Evolutionary conservation across 2,113 vertebrate species (phyloP), one percentile per base, ranked within the genome.

Genomic region (Craseonycteris thonglongyai): DNA sequence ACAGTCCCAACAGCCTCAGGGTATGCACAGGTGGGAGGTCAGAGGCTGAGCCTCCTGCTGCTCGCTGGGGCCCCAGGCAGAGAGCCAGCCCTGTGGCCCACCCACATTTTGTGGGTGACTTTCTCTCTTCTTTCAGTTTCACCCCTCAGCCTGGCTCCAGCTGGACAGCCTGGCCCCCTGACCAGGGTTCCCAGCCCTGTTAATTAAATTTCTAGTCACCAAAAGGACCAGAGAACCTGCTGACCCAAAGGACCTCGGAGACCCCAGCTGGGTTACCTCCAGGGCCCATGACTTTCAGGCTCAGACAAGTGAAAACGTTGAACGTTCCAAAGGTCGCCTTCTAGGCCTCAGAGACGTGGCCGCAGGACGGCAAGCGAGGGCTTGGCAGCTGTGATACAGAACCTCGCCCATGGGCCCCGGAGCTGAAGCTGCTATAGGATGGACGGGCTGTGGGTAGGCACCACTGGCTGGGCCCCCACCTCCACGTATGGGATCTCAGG

Each of bases 281-380:
- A n/a, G 58, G 49, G 22, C 18, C 30, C 3, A 0, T 26, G 35
- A 4, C 3, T 47, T 88, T 59, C 6, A 35, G 76, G 30, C 33
- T 93, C 68, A 6, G 40, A 66, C 8, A 59, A 72, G 22, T 3
- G 22, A n/a, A 54, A 47, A 18, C 40, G 42, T 16, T 6, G 35
- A 49, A 45, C 6, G 13, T 33, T 63, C 54, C 61, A 8, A 33
- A 88, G 40, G 45, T 19, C 1, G 5, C 26, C 49, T 28, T 47
- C 40, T 11, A 9, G 68, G 21, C 8, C 10, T 7, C 10, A 74
- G 58, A 28, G 13, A 33, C 18, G 58, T 21, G 74, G 21, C 40
- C 1, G 1, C 6, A 0, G 16, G 63, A 3, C n/a, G 26, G 8
- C 14, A 0, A 35, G 47, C n/a, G n/a, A 19, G 35, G 45, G 22